Conservation (phyloP, 1,140 invertebrate genomes). For the Colletes gigas region DNA sequence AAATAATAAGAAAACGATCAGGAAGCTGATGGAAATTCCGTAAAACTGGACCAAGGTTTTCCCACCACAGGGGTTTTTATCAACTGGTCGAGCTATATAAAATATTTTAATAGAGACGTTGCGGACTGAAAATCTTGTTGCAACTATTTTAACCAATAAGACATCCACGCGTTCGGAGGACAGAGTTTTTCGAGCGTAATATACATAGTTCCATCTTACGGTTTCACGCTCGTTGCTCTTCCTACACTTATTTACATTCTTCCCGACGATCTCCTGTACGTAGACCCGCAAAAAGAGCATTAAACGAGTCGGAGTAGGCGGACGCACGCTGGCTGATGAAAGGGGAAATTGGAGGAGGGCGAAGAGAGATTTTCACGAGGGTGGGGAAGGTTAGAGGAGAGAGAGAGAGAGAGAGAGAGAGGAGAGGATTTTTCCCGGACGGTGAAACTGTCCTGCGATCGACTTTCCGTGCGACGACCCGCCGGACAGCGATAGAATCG, state of each 20-base stretch:
- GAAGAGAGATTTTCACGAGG: conserved; percentile 23
- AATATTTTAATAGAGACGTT: too few relatives aligned
- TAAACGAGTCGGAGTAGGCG: conserved; percentile 25
- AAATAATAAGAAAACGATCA: too few relatives aligned
- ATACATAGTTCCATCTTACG: neutral
- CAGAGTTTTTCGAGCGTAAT: too few relatives aligned
- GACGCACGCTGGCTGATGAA: conserved; percentile 27
- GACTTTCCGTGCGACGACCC: conserved; percentile 62
- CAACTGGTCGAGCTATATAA: too few relatives aligned
- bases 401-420: neutral
- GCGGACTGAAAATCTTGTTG: neutral
- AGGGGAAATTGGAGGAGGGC: conserved; percentile 35
- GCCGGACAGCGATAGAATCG: conserved; percentile 3
- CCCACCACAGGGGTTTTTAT: too few relatives aligned
- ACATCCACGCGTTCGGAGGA: too few relatives aligned
- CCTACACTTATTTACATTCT: conserved; percentile 25
- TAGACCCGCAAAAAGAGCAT: conserved; percentile 16
- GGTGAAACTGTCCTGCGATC: conserved; percentile 62
- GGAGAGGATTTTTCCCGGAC: conserved; percentile 54
- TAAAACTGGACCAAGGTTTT: too few relatives aligned
- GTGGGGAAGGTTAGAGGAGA: neutral
- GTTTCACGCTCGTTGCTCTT: neutral
- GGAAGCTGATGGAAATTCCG: too few relatives aligned
- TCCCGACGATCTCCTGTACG: neutral
- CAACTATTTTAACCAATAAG: neutral